phyloP scores from a whole-genome alignment of 2,797 vertebrate species.

The Bradypus variegatus region DNA sequence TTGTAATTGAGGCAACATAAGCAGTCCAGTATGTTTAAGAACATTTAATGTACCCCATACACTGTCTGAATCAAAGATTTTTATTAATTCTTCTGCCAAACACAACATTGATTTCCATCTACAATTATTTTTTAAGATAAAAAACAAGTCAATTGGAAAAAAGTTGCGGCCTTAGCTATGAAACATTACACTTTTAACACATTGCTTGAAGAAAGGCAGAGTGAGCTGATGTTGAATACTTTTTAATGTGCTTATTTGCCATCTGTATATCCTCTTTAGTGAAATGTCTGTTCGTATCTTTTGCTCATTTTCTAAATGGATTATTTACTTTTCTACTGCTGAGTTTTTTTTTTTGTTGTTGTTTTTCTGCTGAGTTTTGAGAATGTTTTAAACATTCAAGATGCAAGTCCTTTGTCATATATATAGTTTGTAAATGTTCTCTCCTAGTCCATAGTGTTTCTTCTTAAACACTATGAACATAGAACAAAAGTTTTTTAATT shows the following conservation, averaged over 20 bases:
- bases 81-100: no score
- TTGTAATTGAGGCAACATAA: no score
- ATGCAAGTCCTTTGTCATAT: neutral
- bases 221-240: neutral
- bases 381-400: neutral
- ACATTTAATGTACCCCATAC: no score
- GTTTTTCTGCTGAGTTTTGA: neutral
- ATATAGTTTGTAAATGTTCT: neutral
- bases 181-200: no score
- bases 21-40: no score
- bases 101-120: no score
- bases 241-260: neutral
- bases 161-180: no score
- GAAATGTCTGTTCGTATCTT: neutral
- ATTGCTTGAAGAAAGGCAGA: no score
- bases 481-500: neutral
- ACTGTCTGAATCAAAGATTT: no score
- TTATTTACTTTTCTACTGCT: neutral
- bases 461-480: neutral
- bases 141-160: no score
- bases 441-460: neutral
- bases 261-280: neutral
- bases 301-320: neutral
- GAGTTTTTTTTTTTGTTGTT: neutral
- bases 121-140: no score